Conservation (phyloP, 1,140 invertebrate species). For the Drosophila navojoa region DNA sequence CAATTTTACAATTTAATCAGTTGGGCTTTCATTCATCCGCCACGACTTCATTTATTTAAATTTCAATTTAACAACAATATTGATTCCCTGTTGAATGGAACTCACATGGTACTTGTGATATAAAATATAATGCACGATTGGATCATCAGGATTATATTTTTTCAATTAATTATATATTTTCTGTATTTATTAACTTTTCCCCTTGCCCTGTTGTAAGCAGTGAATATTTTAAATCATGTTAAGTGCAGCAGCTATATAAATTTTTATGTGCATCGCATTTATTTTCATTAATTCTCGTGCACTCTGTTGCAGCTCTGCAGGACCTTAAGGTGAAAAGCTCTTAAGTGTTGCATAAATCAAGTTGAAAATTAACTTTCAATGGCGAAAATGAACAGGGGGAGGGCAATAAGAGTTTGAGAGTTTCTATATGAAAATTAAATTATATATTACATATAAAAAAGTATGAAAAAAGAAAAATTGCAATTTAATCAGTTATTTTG, state of each 20-base stretch:
- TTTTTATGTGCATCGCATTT: slow-evolving; percentile 42
- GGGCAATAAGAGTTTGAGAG: not conserved
- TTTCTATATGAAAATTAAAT: not conserved
- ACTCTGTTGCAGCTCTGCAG: slow-evolving; percentile 4
- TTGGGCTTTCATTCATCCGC: not conserved
- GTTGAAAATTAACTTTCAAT: slow-evolving; percentile 24
- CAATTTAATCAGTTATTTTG: too few relatives aligned
- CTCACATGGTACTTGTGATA: not conserved
- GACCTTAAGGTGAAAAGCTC: slow-evolving; percentile 1
- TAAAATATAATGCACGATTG: not conserved
- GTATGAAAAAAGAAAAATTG: not conserved
- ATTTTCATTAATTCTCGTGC: slow-evolving; percentile 57
- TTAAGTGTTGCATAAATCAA: slow-evolving; percentile 62
- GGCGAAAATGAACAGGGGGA: not conserved
- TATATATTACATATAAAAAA: not conserved
- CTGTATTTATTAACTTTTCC: not conserved
- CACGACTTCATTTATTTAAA: slow-evolving; percentile 2
- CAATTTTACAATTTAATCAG: slow-evolving; percentile 55
- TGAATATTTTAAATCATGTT: slow-evolving; percentile 51
- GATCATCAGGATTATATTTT: not conserved
- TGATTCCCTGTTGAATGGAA: not conserved
- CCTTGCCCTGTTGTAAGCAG: not conserved
- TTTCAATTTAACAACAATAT: not conserved
- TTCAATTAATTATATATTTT: not conserved
- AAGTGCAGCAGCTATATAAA: slow-evolving; percentile 46